Evolutionary conservation across 2,113 vertebrate genomes (phyloP).

Genomic region (Scytalopus superciliaris): DNA sequence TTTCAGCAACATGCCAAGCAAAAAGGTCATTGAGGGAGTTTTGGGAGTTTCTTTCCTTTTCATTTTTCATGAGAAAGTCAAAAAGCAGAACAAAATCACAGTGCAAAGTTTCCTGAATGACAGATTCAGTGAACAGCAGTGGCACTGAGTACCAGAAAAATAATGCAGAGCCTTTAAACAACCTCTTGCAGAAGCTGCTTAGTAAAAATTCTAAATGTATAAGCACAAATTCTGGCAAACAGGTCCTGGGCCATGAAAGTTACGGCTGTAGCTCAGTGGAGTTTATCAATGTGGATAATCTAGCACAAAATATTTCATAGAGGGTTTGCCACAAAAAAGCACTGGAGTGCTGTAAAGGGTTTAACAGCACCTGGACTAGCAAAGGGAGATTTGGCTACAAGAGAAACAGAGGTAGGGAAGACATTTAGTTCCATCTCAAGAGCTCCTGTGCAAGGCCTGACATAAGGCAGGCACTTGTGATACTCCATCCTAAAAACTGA

Average conservation of each 20-base stretch:
- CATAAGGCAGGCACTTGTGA: background rate
- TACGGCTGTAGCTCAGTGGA: background rate
- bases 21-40: background rate
- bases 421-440: background rate
- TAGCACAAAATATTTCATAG: background rate
- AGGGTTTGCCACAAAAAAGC: background rate
- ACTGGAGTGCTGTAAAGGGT: background rate
- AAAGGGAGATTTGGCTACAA: background rate
- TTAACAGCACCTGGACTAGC: background rate
- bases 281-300: background rate
- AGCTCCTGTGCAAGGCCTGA: background rate
- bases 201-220: background rate
- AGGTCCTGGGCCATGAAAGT: background rate
- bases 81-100: background rate
- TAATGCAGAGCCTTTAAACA: background rate
- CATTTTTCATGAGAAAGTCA: background rate
- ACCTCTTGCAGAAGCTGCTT: background rate
- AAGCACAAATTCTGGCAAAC: background rate
- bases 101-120: background rate
- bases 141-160: background rate
- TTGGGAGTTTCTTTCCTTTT: background rate
- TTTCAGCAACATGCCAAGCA: background rate
- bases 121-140: background rate
- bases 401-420: background rate
- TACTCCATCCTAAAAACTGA: background rate